phyloP scores from a whole-genome alignment of 1,140 invertebrate species.

The Sarcophaga bullata region DNA sequence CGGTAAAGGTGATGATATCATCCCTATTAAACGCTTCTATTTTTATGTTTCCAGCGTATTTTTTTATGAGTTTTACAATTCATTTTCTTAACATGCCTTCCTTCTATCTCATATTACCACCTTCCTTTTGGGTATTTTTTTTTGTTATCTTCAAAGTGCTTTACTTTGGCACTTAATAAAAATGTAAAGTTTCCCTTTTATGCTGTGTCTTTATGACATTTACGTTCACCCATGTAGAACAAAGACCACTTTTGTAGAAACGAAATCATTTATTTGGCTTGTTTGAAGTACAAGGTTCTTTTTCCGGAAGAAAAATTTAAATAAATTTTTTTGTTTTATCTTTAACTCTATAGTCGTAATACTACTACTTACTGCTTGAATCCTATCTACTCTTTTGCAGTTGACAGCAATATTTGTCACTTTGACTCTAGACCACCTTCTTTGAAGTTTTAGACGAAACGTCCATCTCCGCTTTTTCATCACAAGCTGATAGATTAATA shows the following conservation, averaged over 20 bases:
- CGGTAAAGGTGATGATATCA: background rate
- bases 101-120: background rate
- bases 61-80: background rate
- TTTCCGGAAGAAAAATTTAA: too few relatives aligned
- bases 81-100: background rate
- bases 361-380: too few relatives aligned
- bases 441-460: too few relatives aligned
- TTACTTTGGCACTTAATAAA: slow-evolving; percentile 7
- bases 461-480: too few relatives aligned
- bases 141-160: background rate
- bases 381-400: too few relatives aligned
- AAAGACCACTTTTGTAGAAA: background rate
- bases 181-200: slow-evolving; percentile 24
- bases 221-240: background rate
- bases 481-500: too few relatives aligned
- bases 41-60: background rate
- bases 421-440: too few relatives aligned
- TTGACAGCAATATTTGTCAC: too few relatives aligned
- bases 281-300: too few relatives aligned
- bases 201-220: background rate
- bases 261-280: too few relatives aligned
- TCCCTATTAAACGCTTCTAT: slow-evolving; percentile 1
- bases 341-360: too few relatives aligned
- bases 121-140: background rate
- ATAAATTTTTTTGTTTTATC: too few relatives aligned